phyloP scores from a whole-genome alignment of 2,113 vertebrate species.

The Varanus salvator region DNA sequence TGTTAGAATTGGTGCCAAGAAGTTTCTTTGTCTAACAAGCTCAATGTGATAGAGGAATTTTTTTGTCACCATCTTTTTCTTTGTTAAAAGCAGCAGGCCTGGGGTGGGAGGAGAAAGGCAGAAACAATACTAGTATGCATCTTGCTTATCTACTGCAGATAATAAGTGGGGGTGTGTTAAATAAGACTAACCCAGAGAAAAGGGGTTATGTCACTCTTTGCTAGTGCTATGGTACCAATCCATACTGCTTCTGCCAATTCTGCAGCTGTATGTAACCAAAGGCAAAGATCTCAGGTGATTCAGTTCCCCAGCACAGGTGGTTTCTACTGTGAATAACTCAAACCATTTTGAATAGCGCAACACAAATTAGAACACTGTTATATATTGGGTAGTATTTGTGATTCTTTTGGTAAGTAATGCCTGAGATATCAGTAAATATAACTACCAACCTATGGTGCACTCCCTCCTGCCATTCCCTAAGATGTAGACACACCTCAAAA shows the following conservation, averaged over 20 bases:
- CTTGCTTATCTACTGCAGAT: too few relatives aligned
- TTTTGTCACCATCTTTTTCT: too few relatives aligned
- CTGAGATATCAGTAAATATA: background rate
- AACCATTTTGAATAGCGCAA: background rate
- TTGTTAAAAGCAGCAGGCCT: too few relatives aligned
- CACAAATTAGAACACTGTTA: background rate
- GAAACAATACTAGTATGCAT: background rate
- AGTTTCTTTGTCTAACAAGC: too few relatives aligned
- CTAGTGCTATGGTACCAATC: background rate
- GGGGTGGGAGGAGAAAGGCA: background rate
- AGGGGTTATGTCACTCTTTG: too few relatives aligned
- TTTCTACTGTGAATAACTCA: background rate
- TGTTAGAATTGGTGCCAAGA: too few relatives aligned
- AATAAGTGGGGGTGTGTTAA: background rate
- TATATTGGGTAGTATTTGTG: background rate
- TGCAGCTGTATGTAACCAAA: background rate
- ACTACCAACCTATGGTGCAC: background rate
- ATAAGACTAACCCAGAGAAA: background rate
- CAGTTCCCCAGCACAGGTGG: background rate
- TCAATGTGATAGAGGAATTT: too few relatives aligned
- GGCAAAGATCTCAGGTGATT: background rate
- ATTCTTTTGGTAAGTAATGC: background rate
- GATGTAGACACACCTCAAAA: background rate
- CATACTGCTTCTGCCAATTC: background rate
- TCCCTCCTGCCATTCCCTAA: background rate